phyloP scores from a whole-genome alignment of 2,888 invertebrate species.

The Eubasilissa splendida region DNA sequence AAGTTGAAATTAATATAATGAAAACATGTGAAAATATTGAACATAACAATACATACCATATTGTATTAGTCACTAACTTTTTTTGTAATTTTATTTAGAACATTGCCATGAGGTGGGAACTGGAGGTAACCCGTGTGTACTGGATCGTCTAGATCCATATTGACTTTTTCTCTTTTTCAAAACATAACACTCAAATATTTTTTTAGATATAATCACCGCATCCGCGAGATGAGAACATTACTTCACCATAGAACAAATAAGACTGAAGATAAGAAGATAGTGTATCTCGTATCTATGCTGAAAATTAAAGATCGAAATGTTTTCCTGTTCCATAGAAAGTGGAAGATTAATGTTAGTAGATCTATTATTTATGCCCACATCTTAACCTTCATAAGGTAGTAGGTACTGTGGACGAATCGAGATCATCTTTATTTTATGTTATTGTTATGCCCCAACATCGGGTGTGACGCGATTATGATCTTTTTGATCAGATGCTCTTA shows the following conservation, averaged over 20 bases:
- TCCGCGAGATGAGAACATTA: not conserved
- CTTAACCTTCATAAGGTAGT: too few species aligned
- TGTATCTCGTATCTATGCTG: too few species aligned
- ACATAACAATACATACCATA: conserved; percentile 33
- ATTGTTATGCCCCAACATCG: not conserved
- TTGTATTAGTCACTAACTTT: conserved; percentile 70
- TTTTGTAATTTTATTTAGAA: conserved; percentile 84
- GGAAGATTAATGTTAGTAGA: too few species aligned
- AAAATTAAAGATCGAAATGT: too few species aligned
- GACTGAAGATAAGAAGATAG: too few species aligned
- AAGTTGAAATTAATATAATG: conserved; percentile 3
- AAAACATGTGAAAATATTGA: conserved; percentile 48
- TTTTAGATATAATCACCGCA: not conserved
- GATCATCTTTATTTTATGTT: too few species aligned
- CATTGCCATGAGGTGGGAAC: conserved; percentile 83
- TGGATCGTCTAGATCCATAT: conserved; percentile 83
- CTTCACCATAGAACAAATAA: not conserved
- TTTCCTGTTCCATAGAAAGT: too few species aligned
- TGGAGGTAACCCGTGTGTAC: conserved; percentile 83
- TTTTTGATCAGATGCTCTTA: too few species aligned
- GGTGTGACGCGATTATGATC: not conserved
- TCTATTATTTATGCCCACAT: too few species aligned
- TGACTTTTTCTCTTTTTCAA: conserved; percentile 18
- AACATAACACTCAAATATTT: conserved; percentile 26
- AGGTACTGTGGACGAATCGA: too few species aligned